Base-by-base conservation (phyloP, 2,888 invertebrate genomes). In the Drosophila merina region DNA sequence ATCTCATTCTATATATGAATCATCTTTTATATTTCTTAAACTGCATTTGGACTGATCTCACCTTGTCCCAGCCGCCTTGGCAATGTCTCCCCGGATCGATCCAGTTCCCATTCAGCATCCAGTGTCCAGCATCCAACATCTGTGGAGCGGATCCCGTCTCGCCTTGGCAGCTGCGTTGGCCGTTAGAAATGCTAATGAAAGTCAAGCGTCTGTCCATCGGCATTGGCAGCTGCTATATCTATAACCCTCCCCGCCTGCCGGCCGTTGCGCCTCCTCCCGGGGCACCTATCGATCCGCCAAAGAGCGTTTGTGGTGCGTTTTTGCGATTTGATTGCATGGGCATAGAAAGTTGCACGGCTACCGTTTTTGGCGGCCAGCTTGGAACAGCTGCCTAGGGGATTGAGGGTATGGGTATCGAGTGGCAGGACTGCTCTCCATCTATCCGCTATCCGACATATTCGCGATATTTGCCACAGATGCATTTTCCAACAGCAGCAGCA, bases 121-220 rank as follows among this genome's bases (percentile, higher is more conserved):
- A 57, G 14, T 6, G 31, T 31, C 31, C 49, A 49, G 45, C 51
- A n/a, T 14, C 40, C 60, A 31, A 42, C 45, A 51, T 66, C 57
- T 57, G 54, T 62, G 49, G 31, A 20, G 42, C 12, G 57, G 31
- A 44, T 63, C 69, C 40, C 57, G 60, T 58, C 58, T 64, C 57
- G 55, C 72, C 59, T 50, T 75, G 75, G 75, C 86, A 88, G 85
- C 85, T 88, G 85, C 86, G 84, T 83, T 72, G 86, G 84, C 84
- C 84, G 84, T 85, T 85, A 88, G 88, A 88, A 85, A 85, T 85
- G 84, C 84, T 85, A 85, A 85, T 85, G 88, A 86, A 84, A 87
- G 83, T 82, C 88, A 85, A 73, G 72, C 87, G 78, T 66, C 72
- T 57, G 63, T 71, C 70, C 66, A 57, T 68, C 74, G 55, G 33